These are phyloP conservation scores for Standfussiana lucernea DNA, from an alignment of 2,888 invertebrate genomes.

Conservation along the genomic window DNA sequence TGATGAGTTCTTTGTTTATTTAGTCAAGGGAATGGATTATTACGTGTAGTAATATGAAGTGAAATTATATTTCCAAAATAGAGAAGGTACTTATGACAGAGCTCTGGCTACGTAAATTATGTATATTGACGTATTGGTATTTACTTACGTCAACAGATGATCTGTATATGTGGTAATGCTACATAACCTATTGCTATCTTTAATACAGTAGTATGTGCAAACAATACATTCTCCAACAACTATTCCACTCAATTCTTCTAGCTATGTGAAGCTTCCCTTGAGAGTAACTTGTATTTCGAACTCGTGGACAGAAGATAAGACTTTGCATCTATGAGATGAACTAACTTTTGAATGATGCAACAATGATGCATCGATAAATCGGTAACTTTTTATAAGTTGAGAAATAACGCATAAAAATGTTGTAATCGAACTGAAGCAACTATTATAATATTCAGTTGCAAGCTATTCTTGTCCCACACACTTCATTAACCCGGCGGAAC, in stretches of 20 bases:
- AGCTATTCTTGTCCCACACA: not conserved
- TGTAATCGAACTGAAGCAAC: not conserved
- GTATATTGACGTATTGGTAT: not conserved
- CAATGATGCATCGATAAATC: not conserved
- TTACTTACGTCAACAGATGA: not conserved
- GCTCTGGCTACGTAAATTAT: not conserved
- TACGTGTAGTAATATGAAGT: not conserved
- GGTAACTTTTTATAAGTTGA: not conserved
- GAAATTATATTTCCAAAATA: not conserved
- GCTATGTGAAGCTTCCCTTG: not conserved
- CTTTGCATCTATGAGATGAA: not conserved
- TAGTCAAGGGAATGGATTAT: too few relatives aligned
- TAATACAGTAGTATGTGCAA: not conserved
- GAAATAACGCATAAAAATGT: not conserved
- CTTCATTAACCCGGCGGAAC: not conserved
- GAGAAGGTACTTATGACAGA: not conserved
- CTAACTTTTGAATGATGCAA: not conserved
- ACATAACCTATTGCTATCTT: not conserved
- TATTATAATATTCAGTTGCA: not conserved
- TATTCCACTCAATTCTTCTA: not conserved
- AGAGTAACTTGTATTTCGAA: not conserved
- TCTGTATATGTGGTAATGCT: not conserved
- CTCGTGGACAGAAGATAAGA: not conserved
- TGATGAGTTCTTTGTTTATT: not conserved
- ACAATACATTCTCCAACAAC: slow-evolving; percentile 10